Percentiles rank a stretch among this genome's conserved stretches.
Evolutionary conservation across 2,797 vertebrate genomes (phyloP).

Genomic region (Erethizon dorsatum): DNA sequence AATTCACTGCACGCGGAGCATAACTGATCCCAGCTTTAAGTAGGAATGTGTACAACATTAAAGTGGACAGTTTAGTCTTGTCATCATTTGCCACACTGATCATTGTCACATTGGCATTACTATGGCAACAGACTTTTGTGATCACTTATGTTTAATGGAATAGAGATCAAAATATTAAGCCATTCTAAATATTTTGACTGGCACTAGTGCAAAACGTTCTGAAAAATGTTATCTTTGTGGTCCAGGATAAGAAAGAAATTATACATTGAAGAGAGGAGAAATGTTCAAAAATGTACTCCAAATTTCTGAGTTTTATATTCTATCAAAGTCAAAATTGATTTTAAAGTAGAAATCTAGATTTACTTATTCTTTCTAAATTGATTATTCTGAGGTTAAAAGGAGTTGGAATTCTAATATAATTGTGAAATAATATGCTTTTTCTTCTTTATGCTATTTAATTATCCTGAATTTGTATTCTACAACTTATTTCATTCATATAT

Average conservation of each 20-base stretch:
- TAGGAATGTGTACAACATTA: not conserved
- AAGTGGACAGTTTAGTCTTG: not conserved
- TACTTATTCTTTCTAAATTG: not conserved
- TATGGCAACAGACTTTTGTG: not conserved
- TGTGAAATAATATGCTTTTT: not conserved
- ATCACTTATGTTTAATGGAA: not conserved
- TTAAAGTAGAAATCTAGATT: not conserved
- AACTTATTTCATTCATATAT: not conserved
- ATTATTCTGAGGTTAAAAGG: not conserved
- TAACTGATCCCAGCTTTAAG: not conserved
- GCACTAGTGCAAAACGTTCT: not conserved
- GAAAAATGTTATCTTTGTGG: not conserved
- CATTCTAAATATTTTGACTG: not conserved
- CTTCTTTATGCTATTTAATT: not conserved
- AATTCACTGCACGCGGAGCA: not conserved
- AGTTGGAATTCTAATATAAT: not conserved
- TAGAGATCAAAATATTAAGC: not conserved
- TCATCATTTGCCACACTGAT: not conserved
- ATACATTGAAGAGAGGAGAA: not conserved
- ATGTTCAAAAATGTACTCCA: not conserved
- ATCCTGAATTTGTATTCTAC: not conserved
- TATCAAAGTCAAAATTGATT: not conserved
- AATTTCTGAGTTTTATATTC: not conserved
- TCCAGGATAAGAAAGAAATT: not conserved
- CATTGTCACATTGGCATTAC: not conserved